A percentile compares a stretch with the other conserved stretches of the same genome.
Conservation (phyloP, 2,797 vertebrate genomes). For the Xenops minutus region DNA sequence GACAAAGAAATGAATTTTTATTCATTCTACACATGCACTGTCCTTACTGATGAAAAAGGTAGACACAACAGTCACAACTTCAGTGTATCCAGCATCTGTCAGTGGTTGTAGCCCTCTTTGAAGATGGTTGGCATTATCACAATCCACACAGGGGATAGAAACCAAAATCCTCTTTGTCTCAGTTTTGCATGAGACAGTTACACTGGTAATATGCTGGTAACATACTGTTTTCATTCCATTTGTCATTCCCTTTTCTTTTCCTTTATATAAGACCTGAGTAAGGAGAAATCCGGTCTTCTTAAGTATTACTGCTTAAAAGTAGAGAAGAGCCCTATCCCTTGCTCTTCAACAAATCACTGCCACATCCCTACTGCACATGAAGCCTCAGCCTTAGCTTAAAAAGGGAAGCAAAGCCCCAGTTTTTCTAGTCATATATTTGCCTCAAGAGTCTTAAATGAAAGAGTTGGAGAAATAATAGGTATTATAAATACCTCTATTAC, state of each 20-base stretch:
- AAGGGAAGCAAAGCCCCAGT: neutral
- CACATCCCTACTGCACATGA: neutral
- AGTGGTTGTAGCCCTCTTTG: neutral
- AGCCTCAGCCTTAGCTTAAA: neutral
- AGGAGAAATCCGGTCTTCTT: neutral
- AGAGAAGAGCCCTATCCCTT: neutral
- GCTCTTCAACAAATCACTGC: neutral
- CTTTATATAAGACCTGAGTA: neutral
- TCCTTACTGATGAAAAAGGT: neutral
- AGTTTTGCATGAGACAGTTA: neutral
- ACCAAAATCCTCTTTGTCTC: neutral
- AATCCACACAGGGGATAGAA: neutral
- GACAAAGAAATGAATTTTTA: neutral
- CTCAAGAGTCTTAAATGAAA: rapidly evolving
- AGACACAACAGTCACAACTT: neutral
- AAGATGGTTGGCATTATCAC: neutral
- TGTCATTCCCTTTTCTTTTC: neutral
- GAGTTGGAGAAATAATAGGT: neutral
- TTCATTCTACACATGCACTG: neutral
- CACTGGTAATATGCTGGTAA: neutral
- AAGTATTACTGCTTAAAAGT: neutral
- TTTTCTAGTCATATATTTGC: neutral
- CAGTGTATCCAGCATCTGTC: neutral
- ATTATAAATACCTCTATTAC: neutral
- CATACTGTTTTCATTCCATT: neutral